phyloP scores from a whole-genome alignment of 2,888 invertebrate genomes.

The Melieria crassipennis region DNA sequence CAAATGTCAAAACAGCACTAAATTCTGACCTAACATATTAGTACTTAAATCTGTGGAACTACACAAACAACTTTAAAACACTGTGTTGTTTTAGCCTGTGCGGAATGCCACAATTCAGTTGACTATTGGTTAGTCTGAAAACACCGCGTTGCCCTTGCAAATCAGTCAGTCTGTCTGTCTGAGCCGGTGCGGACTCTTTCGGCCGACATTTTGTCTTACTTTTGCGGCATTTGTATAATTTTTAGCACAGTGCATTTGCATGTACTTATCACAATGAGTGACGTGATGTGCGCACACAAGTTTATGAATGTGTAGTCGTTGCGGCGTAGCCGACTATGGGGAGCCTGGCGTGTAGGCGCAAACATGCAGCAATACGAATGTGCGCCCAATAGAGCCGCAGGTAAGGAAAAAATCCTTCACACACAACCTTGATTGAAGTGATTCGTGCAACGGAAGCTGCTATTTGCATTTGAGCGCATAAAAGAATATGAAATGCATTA shows the following conservation, averaged over 20 bases:
- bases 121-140: too few species aligned
- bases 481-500: constrained; percentile 28
- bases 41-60: too few species aligned
- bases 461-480: constrained; percentile 39
- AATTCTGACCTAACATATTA: too few species aligned
- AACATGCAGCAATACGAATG: neutral
- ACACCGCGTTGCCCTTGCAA: too few species aligned
- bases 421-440: constrained; percentile 46
- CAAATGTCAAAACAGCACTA: too few species aligned
- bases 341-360: too few species aligned
- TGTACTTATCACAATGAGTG: constrained; percentile 1
- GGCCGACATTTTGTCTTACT: neutral
- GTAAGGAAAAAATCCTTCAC: neutral
- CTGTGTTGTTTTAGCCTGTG: too few species aligned
- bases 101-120: too few species aligned
- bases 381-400: neutral
- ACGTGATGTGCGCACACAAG: neutral
- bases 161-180: neutral
- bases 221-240: neutral
- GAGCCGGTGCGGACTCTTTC: neutral
- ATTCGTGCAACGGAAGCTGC: constrained; percentile 41
- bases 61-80: too few species aligned
- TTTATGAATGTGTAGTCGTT: constrained; percentile 7
- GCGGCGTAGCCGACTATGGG: neutral
- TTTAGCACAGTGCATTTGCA: neutral